A percentile compares a stretch with the other conserved stretches of the same genome.
These are phyloP conservation scores for Thecocarcelia acutangulata DNA, from an alignment of 2,888 invertebrate species.

Conservation along the genomic window DNA sequence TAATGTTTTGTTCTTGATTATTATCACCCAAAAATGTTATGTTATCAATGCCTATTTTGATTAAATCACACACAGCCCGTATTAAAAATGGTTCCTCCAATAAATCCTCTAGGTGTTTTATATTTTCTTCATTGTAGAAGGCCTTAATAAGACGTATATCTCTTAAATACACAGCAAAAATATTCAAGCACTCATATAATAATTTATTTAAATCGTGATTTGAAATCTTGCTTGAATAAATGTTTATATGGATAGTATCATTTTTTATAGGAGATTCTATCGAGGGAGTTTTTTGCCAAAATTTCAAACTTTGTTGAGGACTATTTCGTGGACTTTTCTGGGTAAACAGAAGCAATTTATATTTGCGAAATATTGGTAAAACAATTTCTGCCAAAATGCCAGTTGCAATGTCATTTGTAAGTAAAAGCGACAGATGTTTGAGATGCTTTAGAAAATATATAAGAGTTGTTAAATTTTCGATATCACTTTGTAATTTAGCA, in stretches of 20 bases:
- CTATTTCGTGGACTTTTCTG: constrained; percentile 27
- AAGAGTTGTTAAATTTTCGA: constrained; percentile 65
- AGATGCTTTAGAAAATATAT: constrained; percentile 78
- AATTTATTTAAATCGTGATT: constrained; percentile 59
- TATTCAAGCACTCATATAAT: constrained; percentile 78
- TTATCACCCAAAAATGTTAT: constrained; percentile 78
- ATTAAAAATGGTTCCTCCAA: constrained; percentile 77
- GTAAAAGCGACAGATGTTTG: constrained; percentile 77
- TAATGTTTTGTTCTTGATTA: constrained; percentile 74
- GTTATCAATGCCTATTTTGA: constrained; percentile 80
- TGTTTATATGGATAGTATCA: constrained; percentile 52
- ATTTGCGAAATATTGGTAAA: constrained; percentile 78
- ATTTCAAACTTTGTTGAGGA: constrained; percentile 53
- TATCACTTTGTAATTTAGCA: constrained; percentile 48
- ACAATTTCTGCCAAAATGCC: constrained; percentile 79
- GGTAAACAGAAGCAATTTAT: constrained; percentile 71
- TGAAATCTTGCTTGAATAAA: constrained; percentile 21
- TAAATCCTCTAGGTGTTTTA: constrained; percentile 78
- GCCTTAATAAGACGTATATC: constrained; percentile 79
- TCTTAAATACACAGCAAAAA: constrained; percentile 79
- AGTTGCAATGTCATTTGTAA: constrained; percentile 76
- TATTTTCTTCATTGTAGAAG: constrained; percentile 79
- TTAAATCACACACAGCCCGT: constrained; percentile 78
- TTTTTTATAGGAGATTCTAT: constrained; percentile 42
- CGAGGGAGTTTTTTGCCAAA: constrained; percentile 53